Conservation (phyloP, 2,797 vertebrate species). For the Cossypha dichroa region DNA sequence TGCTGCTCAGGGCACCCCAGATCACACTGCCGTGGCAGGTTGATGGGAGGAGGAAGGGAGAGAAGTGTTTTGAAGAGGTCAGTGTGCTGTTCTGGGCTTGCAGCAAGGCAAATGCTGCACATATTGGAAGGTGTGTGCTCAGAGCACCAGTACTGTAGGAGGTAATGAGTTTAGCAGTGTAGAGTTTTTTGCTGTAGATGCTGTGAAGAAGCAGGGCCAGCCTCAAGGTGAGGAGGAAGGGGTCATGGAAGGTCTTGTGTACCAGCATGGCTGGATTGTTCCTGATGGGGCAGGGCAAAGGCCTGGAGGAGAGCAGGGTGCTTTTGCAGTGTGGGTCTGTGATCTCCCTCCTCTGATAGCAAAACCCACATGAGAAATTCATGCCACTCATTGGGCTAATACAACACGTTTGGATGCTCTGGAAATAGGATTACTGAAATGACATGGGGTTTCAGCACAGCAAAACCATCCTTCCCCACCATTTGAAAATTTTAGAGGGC, state of each 20-base stretch:
- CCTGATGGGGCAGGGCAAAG: neutral
- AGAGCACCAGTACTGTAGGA: neutral
- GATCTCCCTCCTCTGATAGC: neutral
- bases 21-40: neutral
- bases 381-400: neutral
- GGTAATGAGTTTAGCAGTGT: neutral
- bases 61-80: neutral
- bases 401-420: neutral
- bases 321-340: neutral
- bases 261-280: neutral
- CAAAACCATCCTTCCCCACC: neutral
- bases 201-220: neutral
- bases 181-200: neutral
- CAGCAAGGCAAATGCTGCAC: neutral
- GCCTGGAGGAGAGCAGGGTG: neutral
- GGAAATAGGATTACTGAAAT: neutral
- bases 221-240: neutral
- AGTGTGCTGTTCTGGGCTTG: neutral
- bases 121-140: neutral
- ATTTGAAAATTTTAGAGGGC: neutral
- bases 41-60: neutral
- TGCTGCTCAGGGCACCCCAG: neutral
- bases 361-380: neutral
- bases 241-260: fast-evolving
- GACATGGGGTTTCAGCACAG: neutral